These are phyloP conservation scores for Drosophila willistoni DNA, from an alignment of 1,140 invertebrate species.

Conservation along the genomic window DNA sequence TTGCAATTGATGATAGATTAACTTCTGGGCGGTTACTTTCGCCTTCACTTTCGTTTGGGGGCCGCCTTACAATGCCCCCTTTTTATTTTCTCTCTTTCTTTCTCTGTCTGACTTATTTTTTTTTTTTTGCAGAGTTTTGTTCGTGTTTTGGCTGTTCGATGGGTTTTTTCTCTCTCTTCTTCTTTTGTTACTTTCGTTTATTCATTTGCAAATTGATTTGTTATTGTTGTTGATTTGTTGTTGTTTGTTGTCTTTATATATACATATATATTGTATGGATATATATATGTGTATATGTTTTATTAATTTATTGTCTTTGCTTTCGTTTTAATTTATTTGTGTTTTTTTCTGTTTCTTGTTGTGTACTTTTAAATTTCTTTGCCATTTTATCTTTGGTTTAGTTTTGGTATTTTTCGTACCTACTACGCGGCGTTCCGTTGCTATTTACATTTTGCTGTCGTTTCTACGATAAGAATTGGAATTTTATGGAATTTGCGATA, in stretches of 20 bases:
- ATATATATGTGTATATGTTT: slow-evolving; percentile 9
- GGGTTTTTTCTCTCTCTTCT: slow-evolving; percentile 36
- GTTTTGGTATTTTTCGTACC: slow-evolving; percentile 57
- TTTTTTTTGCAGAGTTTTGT: background rate
- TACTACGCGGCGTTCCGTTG: slow-evolving; percentile 8
- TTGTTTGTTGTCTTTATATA: slow-evolving; percentile 18
- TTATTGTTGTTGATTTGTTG: slow-evolving; percentile 31
- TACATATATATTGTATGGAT: no score
- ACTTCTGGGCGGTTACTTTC: slow-evolving; percentile 41
- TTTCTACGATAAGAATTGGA: slow-evolving; percentile 21
- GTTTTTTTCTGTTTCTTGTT: slow-evolving; percentile 25
- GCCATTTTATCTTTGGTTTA: slow-evolving; percentile 80
- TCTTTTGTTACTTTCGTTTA: slow-evolving; percentile 63
- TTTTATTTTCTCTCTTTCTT: background rate
- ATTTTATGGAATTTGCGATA: slow-evolving; percentile 19
- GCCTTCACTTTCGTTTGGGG: slow-evolving; percentile 54
- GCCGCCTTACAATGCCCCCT: background rate
- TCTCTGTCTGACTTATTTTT: no score
- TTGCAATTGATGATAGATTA: slow-evolving; percentile 19
- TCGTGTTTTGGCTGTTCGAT: slow-evolving; percentile 17
- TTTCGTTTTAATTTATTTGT: slow-evolving; percentile 53
- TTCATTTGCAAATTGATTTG: slow-evolving; percentile 75
- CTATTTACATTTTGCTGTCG: slow-evolving; percentile 54
- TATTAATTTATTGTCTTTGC: slow-evolving; percentile 63
- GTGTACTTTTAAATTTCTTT: slow-evolving; percentile 61